Evolutionary conservation across 2,888 invertebrate genomes (phyloP), one percentile per base, ranked within the genome.

Genomic region (Tipula confusa): DNA sequence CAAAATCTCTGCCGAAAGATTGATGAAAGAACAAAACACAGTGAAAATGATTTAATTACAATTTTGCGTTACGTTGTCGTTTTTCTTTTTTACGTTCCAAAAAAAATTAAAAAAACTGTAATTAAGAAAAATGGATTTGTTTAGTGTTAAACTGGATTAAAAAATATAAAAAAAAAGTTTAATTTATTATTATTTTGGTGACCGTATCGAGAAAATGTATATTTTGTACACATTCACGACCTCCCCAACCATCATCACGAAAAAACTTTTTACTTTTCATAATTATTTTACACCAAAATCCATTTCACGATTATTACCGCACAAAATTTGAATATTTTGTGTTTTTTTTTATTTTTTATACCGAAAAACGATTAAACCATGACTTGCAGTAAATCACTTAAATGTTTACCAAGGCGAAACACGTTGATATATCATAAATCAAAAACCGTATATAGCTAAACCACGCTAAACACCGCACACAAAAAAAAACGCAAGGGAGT

Each of bases 301-400:
- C 64, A 64, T 64, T 64, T 64, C 64, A 64, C 64, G 64, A 64
- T 9, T 64, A 64, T 64, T 64, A 64, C 64, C 24, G 24, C 24
- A 18, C 18, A 64, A 1, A 18, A 64, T 24, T 13, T n/a, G n/a
- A 24, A 64, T 64, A 9, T 24, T 18, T 18, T 64, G 38, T 38
- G 24, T 1, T 18, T 64, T n/a, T n/a, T n/a, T n/a, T n/a, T n/a
- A n/a, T n/a, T n/a, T n/a, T n/a, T 18, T 18, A 13, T 64, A 64
- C 9, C 64, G 24, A 18, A 64, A 64, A 64, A 64, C 18, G 64
- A 64, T 64, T 64, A 64, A 9, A n/a, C 64, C 18, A 64, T 64
- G 64, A 64, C 64, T 64, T 64, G 64, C 64, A 64, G 64, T 64
- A 64, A 64, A 64, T 64, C 64, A 64, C 64, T 64, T 64, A 64